Evolutionary conservation across 2,113 vertebrate genomes (phyloP), one percentile per base, ranked within the genome.

Genomic region (Vulpes ferrilata): DNA sequence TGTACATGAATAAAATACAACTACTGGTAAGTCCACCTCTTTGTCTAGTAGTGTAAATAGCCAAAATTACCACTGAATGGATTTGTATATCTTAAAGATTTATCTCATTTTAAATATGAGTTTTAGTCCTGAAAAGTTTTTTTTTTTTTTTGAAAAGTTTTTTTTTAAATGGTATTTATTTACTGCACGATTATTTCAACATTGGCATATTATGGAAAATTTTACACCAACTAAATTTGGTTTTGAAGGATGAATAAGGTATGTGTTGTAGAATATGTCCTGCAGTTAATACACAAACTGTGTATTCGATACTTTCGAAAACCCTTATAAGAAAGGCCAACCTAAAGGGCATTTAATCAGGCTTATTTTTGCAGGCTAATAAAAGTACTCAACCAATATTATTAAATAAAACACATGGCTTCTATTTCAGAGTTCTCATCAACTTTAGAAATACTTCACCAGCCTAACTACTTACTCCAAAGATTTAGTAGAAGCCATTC

Each of bases 1-100:
- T 89, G 48, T n/a, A 53, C 15, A 32, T 94, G 64, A 95, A 95
- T 92, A 97, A 93, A 93, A 85, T 86, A 95, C 83, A 89, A 86
- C 30, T 88, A 13, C 23, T 48, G 27, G 10, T 84, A 79, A 73
- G 5, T 19, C 55, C 15, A 84, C 10, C 15, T 88, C 64, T 55
- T 81, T 55, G 90, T 87, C 48, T 92, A 88, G 83, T 65, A 48
- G 23, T 88, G 12, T 62, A 60, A 90, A 76, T 69, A 73, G 69
- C 79, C 57, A 65, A 84, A 96, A 25, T 93, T 67, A 83, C 32
- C 22, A 51, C 23, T 53, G 15, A 88, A 82, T 94, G 93, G 65
- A 91, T 87, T 83, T 88, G 10, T n/a, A 12, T 82, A 73, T 6
- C 23, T 67, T 76, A 65, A 23, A 79, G 11, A 76, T 90, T 67